Percentiles rank a stretch among this genome's conserved stretches.
Conservation (phyloP, 2,797 vertebrate genomes). For the Malurus leucopterus region DNA sequence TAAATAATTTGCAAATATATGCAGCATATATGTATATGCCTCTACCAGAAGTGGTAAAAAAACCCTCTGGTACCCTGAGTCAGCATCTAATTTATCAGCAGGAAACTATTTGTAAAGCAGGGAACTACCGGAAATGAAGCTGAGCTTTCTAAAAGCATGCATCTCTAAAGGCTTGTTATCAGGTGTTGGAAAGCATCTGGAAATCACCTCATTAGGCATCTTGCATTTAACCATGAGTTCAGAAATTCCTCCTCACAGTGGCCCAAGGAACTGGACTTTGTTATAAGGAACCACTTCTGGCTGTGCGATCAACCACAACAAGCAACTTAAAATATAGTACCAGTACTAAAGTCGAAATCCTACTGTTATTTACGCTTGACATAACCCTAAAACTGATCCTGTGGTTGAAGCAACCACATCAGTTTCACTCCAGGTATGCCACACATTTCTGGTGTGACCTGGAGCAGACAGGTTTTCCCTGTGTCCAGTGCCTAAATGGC, state of each 20-base stretch:
- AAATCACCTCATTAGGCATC: neutral
- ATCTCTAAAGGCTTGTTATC: neutral
- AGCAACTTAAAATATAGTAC: neutral
- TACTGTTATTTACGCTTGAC: neutral
- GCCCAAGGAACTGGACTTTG: neutral
- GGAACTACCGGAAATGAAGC: neutral
- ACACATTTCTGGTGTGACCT: neutral
- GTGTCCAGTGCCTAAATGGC: rapidly evolving
- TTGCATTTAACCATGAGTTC: neutral
- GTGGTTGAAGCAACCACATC: neutral
- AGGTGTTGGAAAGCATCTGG: neutral
- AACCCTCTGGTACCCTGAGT: neutral
- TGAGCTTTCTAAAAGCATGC: neutral
- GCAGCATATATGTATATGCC: neutral
- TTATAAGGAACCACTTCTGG: neutral
- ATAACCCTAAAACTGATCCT: neutral
- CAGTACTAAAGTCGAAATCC: neutral
- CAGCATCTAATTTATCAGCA: neutral
- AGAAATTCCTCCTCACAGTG: neutral
- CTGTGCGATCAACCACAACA: neutral
- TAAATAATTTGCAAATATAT: neutral
- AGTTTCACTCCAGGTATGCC: neutral
- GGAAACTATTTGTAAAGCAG: neutral
- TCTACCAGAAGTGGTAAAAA: neutral
- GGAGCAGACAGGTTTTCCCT: neutral